Evolutionary conservation across 92 coral and sea anemone genomes (phyloP).

Genomic region (Heteractis magnifica): DNA sequence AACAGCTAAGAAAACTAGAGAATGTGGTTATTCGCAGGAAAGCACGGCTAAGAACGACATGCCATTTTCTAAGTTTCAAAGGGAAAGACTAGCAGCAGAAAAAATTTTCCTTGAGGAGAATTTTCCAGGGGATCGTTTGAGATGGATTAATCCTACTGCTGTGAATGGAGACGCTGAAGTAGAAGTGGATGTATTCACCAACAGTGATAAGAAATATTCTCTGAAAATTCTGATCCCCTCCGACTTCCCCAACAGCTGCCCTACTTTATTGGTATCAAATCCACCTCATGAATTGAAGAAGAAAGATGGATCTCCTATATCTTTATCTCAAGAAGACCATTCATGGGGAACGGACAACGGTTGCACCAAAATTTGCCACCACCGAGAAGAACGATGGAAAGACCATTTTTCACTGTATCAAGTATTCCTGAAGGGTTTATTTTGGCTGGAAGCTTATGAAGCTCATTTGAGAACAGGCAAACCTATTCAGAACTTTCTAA

Average conservation of each 20-base stretch:
- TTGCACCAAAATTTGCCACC: conserved; percentile 57
- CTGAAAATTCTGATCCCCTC: conserved; percentile 45
- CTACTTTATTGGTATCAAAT: conserved; percentile 42
- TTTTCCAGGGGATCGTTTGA: conserved; percentile 45
- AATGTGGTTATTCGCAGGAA: no score
- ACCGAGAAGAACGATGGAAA: conserved; percentile 50
- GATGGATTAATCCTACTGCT: conserved; percentile 61
- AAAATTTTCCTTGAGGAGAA: conserved; percentile 34
- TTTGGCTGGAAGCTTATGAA: conserved; percentile 88
- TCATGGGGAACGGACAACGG: conserved; percentile 47
- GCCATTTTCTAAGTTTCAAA: conserved; percentile 38
- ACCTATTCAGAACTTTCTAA: conserved; percentile 38
- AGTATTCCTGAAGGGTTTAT: conserved; percentile 70
- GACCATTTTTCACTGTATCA: conserved; percentile 66
- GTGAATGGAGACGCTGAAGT: conserved; percentile 19
- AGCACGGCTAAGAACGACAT: no score
- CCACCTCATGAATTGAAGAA: conserved; percentile 36
- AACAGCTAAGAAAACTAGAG: background rate
- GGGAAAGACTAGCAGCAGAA: conserved; percentile 39
- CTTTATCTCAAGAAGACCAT: conserved; percentile 21
- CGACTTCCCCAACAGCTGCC: conserved; percentile 60
- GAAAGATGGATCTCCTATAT: conserved; percentile 19
- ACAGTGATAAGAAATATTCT: conserved; percentile 35
- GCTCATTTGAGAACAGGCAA: conserved; percentile 67
- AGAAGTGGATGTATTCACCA: conserved; percentile 56